Evolutionary conservation across 2,888 invertebrate species (phyloP), one percentile per base, ranked within the genome.

Genomic region (Calephelis perditalis): DNA sequence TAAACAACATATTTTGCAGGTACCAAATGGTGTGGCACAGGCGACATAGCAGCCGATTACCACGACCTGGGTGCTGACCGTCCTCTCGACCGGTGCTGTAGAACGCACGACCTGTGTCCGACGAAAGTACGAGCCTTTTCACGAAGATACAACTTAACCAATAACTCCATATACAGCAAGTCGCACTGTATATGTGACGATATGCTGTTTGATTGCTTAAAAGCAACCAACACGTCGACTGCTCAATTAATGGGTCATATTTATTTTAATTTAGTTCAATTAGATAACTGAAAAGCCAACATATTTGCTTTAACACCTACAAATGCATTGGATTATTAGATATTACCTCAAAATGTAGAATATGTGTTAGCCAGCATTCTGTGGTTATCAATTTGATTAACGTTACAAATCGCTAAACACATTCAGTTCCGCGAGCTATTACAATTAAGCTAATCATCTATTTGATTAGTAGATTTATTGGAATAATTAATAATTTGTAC

Each of bases 1-100:
- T 11, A 26, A 26, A 26, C 3, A 26, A 26, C 4, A 26, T 56
- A 9, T 56, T 46, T 81, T 81, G 0, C 77, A 96, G 97, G 97
- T 66, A 97, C 97, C 47, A 97, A 97, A 81, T 97, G 97, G 97
- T 98, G 98, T 76, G 98, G 98, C 15, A 94, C 96, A 0, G 97
- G 97, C 0, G 97, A 97, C 81, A 94, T 96, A 69, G 97, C 98
- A 0, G 87, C 92, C 26, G 93, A 94, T 75, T 97, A 96, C 85
- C 94, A 94, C 80, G 97, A 98, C 83, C 89, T 98, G 67, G 98
- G 98, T 49, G 91, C 92, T 0, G 95, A 94, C 73, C 75, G 86
- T 57, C 86, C 88, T 44, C 93, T 96, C 71, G 97, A 97, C 85
- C 92, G 93, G 70, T 98, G 98, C 81, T 98, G 98, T 83, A 92